phyloP scores from a whole-genome alignment of 1,140 invertebrate species.

The Cyrtorhinus lividipennis region DNA sequence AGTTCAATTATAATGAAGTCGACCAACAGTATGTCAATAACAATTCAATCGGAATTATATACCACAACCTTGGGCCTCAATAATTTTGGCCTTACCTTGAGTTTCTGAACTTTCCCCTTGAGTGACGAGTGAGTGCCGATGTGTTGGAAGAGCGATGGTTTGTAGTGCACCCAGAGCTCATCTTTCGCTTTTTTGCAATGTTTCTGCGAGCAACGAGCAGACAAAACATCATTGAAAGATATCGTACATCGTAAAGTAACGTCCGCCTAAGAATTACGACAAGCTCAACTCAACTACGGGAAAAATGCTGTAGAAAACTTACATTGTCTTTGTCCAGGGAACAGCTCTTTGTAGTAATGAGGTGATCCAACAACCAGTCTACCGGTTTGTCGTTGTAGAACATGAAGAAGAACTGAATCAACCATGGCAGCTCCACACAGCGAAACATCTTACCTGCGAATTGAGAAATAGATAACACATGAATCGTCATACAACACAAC shows the following conservation, averaged over 20 bases:
- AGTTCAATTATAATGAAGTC: too few species aligned
- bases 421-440: slow-evolving; percentile 68
- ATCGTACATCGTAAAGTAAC: too few species aligned
- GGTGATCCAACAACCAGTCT: slow-evolving; percentile 87
- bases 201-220: slow-evolving; percentile 45
- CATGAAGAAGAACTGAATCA: slow-evolving; percentile 87
- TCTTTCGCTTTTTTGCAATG: slow-evolving; percentile 69
- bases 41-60: too few species aligned
- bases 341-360: slow-evolving; percentile 82
- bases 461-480: too few species aligned
- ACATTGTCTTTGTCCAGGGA: slow-evolving; percentile 67
- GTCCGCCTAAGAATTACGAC: too few species aligned
- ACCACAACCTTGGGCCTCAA: too few species aligned
- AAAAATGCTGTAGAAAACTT: too few species aligned
- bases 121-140: slow-evolving; percentile 90
- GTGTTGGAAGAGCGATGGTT: slow-evolving; percentile 90
- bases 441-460: slow-evolving; percentile 81
- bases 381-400: slow-evolving; percentile 94
- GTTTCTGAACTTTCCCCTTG: slow-evolving; percentile 91
- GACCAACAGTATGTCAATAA: too few species aligned
- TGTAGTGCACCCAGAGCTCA: slow-evolving; percentile 71
- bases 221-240: too few species aligned
- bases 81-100: too few species aligned
- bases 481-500: too few species aligned
- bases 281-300: too few species aligned